These are phyloP conservation scores for Actias luna DNA, from an alignment of 2,888 invertebrate species.

Conservation along the genomic window DNA sequence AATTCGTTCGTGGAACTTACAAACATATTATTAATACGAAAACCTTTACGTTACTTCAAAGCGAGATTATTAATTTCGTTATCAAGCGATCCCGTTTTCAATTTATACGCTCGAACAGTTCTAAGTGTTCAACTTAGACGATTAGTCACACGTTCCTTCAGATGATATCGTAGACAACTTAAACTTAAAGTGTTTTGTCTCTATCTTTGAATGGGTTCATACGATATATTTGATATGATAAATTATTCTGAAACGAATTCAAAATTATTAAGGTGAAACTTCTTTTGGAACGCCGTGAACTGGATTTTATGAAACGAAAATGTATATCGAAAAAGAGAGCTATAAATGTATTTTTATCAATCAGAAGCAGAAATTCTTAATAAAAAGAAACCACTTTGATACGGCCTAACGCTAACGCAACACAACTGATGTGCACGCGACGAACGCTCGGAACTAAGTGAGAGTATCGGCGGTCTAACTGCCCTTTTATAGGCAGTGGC, in stretches of 20 bases:
- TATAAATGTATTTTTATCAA: too few species aligned
- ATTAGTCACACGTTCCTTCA: slow-evolving; percentile 10
- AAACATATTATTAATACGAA: neutral
- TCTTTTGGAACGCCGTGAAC: too few species aligned
- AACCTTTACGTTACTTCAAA: neutral
- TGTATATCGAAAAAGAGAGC: too few species aligned
- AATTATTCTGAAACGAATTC: neutral
- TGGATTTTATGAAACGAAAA: too few species aligned
- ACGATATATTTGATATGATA: neutral
- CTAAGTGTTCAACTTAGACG: slow-evolving; percentile 4
- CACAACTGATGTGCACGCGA: too few species aligned
- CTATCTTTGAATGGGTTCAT: slow-evolving; percentile 1
- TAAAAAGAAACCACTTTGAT: too few species aligned
- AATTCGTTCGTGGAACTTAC: neutral
- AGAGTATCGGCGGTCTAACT: too few species aligned
- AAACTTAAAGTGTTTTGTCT: slow-evolving; percentile 10
- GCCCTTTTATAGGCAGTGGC: too few species aligned
- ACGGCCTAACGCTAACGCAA: too few species aligned
- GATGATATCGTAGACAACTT: slow-evolving; percentile 11
- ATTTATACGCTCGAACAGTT: slow-evolving; percentile 3
- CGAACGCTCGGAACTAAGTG: too few species aligned
- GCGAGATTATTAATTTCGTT: slow-evolving; percentile 5
- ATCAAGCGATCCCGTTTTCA: neutral
- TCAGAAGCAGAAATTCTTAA: too few species aligned
- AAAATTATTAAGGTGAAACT: too few species aligned